These are phyloP conservation scores for Melopsittacus undulatus DNA, from an alignment of 2,797 vertebrate genomes.

Conservation along the genomic window DNA sequence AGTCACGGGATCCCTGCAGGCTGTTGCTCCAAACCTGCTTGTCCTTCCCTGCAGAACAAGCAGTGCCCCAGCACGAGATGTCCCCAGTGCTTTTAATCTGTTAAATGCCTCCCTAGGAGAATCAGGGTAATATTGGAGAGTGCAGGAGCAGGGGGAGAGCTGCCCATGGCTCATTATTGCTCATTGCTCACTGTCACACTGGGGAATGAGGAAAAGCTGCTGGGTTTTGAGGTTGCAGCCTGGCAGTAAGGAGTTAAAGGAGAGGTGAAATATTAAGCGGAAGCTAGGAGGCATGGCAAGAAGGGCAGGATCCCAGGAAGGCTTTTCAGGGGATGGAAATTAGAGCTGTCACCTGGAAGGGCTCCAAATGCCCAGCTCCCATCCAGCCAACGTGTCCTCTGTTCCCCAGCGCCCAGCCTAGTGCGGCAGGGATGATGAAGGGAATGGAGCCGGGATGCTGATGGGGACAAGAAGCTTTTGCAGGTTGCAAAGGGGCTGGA, in stretches of 20 bases:
- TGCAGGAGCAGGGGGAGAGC: background rate
- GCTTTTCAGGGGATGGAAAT: background rate
- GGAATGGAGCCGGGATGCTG: background rate
- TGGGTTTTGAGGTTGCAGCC: background rate
- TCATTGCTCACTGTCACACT: rapidly evolving
- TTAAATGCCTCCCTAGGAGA: background rate
- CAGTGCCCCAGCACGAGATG: background rate
- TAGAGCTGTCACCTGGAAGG: background rate
- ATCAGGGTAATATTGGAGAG: slow-evolving; percentile 7
- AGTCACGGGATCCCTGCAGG: rapidly evolving
- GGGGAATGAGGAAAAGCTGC: background rate
- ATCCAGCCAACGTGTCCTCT: background rate
- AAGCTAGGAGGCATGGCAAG: background rate
- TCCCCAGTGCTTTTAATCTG: background rate
- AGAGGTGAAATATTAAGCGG: background rate
- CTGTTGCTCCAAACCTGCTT: background rate
- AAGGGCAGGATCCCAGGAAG: background rate
- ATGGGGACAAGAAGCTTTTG: background rate
- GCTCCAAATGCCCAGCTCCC: background rate
- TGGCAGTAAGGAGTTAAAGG: background rate
- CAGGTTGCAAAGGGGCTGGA: background rate
- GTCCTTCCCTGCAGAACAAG: background rate
- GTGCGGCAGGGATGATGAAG: rapidly evolving
- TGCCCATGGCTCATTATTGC: background rate
- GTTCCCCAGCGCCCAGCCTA: background rate